Evolutionary conservation across 64 coral and sea anemone species (phyloP).

Genomic region (Orbicella faveolata): DNA sequence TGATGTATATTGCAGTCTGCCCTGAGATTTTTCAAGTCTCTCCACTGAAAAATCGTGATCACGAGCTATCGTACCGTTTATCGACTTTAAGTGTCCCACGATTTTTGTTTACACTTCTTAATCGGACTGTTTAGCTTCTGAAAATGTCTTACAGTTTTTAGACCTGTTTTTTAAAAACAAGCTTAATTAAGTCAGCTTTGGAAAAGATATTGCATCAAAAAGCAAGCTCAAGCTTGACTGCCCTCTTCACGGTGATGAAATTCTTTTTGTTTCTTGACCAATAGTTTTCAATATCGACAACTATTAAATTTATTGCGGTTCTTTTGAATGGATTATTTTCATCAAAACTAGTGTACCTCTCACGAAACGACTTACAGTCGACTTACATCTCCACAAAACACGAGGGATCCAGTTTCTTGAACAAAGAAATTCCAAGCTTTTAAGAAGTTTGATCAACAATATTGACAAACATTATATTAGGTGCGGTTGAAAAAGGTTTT

Average conservation of each 20-base stretch:
- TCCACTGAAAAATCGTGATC: too few species aligned
- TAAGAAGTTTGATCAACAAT: neutral
- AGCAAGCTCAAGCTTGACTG: neutral
- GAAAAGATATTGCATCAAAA: conserved; percentile 8
- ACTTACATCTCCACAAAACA: neutral
- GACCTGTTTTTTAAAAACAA: conserved; percentile 9
- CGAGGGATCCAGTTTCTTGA: neutral
- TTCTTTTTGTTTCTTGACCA: neutral
- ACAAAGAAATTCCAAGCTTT: neutral
- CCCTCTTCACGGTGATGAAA: neutral
- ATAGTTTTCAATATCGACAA: conserved; percentile 24
- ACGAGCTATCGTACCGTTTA: neutral
- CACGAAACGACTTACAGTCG: neutral
- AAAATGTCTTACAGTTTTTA: neutral
- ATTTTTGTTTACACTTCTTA: neutral
- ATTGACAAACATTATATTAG: conserved; percentile 18
- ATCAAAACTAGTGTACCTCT: neutral
- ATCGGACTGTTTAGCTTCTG: neutral
- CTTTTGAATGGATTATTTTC: conserved; percentile 1
- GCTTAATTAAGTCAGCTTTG: neutral
- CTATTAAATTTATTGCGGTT: conserved; percentile 40
- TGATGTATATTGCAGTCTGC: conserved; percentile 5
- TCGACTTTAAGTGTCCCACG: neutral
- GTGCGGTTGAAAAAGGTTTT: neutral
- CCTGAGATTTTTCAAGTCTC: neutral